Evolutionary conservation across 2,113 vertebrate species (phyloP), one percentile per base, ranked within the genome.

Genomic region (Sander vitreus): DNA sequence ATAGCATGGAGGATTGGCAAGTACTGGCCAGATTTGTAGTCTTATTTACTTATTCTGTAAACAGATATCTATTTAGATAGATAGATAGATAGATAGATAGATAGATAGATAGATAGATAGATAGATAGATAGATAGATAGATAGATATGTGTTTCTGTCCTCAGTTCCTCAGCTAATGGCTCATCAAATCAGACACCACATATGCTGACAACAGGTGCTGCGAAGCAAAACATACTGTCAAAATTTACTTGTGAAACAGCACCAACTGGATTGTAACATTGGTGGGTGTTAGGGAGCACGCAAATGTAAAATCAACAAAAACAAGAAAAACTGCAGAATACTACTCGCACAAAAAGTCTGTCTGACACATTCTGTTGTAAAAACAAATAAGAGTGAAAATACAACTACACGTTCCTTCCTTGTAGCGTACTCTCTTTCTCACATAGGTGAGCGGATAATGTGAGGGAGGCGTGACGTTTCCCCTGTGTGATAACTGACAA

Each of bases 201-300:
- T 72, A 79, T 36, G 75, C 66, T 57, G 60, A 63, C n/a, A 83
- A 81, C 81, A 86, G 73, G 58, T 85, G 88, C 85, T 69, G 64
- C 11, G 43, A 78, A 78, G 69, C 53, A 39, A 69, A 78, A 59
- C 80, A 87, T 76, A 81, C 60, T 78, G 58, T 89, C 53, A 78
- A 79, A 75, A 74, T 78, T 70, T 39, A 71, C 78, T 89, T 65
- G 91, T 80, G 72, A 90, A 88, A 84, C 76, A 73, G 76, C 87
- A 85, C 58, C 63, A 77, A 86, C 72, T 79, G 73, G 25, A 78
- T 55, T 36, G 12, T 67, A 73, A 79, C 54, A 54, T 76, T 21
- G 48, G 76, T 88, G 88, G 80, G 88, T 79, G 82, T 81, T 16
- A 25, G 69, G 59, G 45, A 8, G 1, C 47, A 50, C 0, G 25